Conservation (phyloP, 2,113 vertebrate species). For the Peromyscus leucopus region DNA sequence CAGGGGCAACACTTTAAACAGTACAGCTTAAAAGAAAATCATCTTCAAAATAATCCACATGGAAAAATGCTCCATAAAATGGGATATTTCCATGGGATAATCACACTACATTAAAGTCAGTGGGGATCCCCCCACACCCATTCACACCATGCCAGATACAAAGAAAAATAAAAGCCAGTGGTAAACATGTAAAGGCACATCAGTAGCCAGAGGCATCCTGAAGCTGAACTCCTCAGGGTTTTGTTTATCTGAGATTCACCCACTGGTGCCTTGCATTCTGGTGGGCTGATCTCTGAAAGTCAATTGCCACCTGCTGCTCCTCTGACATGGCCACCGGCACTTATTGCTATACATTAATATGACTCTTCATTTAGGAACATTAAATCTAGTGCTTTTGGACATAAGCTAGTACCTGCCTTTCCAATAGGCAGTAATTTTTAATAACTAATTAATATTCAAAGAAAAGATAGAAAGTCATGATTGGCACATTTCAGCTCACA, state of each 20-base stretch:
- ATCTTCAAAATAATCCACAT: not conserved
- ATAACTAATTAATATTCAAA: not conserved
- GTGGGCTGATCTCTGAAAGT: no score
- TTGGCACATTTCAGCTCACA: fast-evolving
- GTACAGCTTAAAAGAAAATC: not conserved
- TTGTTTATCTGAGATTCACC: no score
- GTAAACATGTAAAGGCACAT: no score
- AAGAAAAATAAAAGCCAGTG: no score
- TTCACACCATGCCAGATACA: not conserved
- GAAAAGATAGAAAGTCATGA: not conserved
- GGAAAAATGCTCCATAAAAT: not conserved
- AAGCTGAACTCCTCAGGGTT: no score
- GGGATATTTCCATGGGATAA: not conserved
- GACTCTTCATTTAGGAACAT: not conserved
- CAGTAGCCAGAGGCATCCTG: no score
- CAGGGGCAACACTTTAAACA: not conserved
- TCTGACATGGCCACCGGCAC: not conserved
- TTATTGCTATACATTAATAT: not conserved
- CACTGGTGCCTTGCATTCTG: no score
- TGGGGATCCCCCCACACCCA: not conserved
- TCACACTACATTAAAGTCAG: not conserved
- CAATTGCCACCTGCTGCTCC: not conserved
- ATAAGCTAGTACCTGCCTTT: not conserved
- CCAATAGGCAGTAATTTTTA: not conserved
- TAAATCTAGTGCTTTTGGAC: not conserved